Base-by-base conservation (phyloP, 2,797 vertebrate species). In the Ambastaia sidthimunki region DNA sequence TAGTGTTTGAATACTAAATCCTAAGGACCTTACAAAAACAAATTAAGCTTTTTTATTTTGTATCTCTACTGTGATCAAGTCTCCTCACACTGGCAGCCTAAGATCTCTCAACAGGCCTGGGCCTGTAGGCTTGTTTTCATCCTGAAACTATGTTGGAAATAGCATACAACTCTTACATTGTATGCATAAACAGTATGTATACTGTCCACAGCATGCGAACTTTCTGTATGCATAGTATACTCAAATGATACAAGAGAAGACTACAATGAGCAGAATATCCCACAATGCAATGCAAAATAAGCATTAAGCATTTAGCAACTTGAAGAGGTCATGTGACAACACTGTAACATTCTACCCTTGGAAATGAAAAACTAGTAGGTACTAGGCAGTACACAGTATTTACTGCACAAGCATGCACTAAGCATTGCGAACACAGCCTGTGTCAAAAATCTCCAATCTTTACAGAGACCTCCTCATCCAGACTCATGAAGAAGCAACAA, bases 41-140 rank as follows among this genome's bases (percentile, higher is more conserved):
- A 62, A 31, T 44, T 18, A 63, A 44, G 44, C 41, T 34, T 23
- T 65, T 48, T 52, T 31, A 13, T 19, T 52, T 16, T 60, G 69
- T n/a, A 67, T 2, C 50, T n/a, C 4, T 41, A 18, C 57, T 41
- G 37, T 68, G 11, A 34, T 41, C 52, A 52, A 74, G 21, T 37
- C 57, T 76, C 41, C 18, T 54, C 21, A 19, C 13, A 72, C 47
- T 55, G 50, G 60, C 55, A 78, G 75, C 44, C 60, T 54, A 55
- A 28, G 18, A 71, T 37, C 68, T 48, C 21, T 74, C 41, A 74
- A 71, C 82, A 80, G 60, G 74, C 74, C 71, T 47, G 60, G 34
- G 60, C 74, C 82, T 78, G 77, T 74, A 77, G 44, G 71, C 65
- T 5, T n/a, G 63, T 65, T 41, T 34, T 79, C 72, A 63, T 78